Evolutionary conservation across 2,888 invertebrate genomes (phyloP), one percentile per base, ranked within the genome.

Genomic region (Gnatocerus cornutus): DNA sequence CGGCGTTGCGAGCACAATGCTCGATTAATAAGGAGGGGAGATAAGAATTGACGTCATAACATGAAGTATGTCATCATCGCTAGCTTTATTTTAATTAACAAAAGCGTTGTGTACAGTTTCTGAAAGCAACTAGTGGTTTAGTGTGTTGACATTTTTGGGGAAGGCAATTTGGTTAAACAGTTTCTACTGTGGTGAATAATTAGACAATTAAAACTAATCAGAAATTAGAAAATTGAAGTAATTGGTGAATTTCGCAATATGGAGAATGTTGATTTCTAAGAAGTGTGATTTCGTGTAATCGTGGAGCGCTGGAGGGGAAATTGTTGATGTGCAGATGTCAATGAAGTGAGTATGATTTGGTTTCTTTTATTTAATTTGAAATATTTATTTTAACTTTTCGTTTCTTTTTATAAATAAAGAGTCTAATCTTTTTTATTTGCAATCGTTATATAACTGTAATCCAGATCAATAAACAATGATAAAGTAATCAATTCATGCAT

Each of bases 201-300:
- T 21, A 4, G 6, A 33, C 7, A 33, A 33, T 9, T 33, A 33
- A 33, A 21, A 21, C 4, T 21, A 21, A 21, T 21, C 4, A 21
- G 4, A 21, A 21, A 21, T 3, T 21, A 21, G 1, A 1, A 21
- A 21, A 21, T 3, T 21, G 21, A 21, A 21, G 21, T 39, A 39
- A 39, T 39, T 39, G 10, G 3, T 39, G 6, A 46, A 29, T 14
- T 58, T 27, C 41, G 68, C 72, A 72, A 71, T 73, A 73, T 73
- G 72, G 72, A 69, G 71, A 48, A 58, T 68, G 71, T 69, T 67
- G 58, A 69, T 63, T 73, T 73, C 72, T 59, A 39, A 59, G 72
- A 73, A 73, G 55, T 61, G 59, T 62, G 50, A 69, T 53, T 41
- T 33, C 30, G 33, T 33, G 52, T 29, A n/a, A 48, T 27, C 9